A percentile compares a stretch with the other conserved stretches of the same genome.
phyloP scores from a whole-genome alignment of 2,888 invertebrate species.

The Ypsolopha sequella region DNA sequence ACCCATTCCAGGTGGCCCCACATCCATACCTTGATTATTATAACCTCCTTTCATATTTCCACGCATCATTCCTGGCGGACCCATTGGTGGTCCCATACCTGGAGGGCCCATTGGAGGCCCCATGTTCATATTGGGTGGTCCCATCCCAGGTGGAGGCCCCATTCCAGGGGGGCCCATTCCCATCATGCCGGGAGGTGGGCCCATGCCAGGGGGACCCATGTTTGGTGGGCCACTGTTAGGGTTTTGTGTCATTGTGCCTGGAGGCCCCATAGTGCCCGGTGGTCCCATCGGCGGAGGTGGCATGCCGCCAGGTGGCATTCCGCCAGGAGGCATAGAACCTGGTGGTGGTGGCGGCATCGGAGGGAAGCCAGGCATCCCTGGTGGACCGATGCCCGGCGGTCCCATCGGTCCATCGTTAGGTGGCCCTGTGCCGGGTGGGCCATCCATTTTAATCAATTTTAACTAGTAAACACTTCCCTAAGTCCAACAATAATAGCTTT shows the following conservation, averaged over 20 bases:
- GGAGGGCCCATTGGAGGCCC: slow-evolving; percentile 16
- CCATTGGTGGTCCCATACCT: slow-evolving; percentile 9
- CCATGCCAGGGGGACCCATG: slow-evolving; percentile 17
- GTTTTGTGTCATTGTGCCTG: slow-evolving; percentile 7
- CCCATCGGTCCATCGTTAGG: slow-evolving; percentile 35
- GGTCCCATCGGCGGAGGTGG: slow-evolving; percentile 32
- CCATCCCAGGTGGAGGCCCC: slow-evolving; percentile 32
- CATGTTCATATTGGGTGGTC: slow-evolving; percentile 26
- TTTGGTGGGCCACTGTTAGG: slow-evolving; percentile 7
- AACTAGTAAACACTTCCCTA: no score
- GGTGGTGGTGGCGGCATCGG: slow-evolving; percentile 14
- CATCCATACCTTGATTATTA: slow-evolving; percentile 40
- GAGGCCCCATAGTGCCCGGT: slow-evolving; percentile 18
- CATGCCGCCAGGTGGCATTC: slow-evolving; percentile 27
- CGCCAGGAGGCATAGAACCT: slow-evolving; percentile 26
- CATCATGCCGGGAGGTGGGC: slow-evolving; percentile 21
- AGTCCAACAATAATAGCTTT: no score
- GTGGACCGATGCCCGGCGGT: slow-evolving; percentile 7
- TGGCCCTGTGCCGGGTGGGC: slow-evolving; percentile 49
- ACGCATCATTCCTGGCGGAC: slow-evolving; percentile 44
- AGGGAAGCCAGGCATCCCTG: slow-evolving; percentile 1
- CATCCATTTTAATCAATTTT: slow-evolving; percentile 34
- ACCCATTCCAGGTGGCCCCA: slow-evolving; percentile 57
- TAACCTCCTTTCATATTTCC: slow-evolving; percentile 36
- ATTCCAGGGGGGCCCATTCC: slow-evolving; percentile 13